These are phyloP conservation scores for Xanthostigma xanthostigma DNA, from an alignment of 2,888 invertebrate species.

Conservation along the genomic window DNA sequence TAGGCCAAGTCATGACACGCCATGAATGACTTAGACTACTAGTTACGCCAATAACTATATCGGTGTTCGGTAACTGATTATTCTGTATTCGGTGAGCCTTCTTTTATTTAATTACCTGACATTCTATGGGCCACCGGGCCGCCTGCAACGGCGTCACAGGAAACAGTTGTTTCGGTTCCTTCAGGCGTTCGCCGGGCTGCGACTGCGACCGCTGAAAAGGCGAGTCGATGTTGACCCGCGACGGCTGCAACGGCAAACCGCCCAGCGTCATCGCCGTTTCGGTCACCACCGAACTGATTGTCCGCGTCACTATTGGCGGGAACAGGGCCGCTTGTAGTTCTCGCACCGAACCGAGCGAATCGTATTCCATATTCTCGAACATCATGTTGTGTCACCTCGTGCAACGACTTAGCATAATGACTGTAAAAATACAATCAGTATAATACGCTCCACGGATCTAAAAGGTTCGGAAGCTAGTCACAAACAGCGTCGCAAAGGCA, in stretches of 20 bases:
- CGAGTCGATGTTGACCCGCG: slow-evolving; percentile 1
- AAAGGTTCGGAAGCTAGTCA: too few relatives aligned
- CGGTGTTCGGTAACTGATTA: background rate
- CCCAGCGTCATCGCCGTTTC: background rate
- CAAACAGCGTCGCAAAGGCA: too few relatives aligned
- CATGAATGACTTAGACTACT: too few relatives aligned
- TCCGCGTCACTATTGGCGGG: slow-evolving; percentile 28
- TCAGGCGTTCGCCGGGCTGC: slow-evolving; percentile 42
- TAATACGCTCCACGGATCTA: too few relatives aligned
- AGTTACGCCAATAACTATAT: too few relatives aligned
- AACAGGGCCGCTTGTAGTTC: slow-evolving; percentile 51
- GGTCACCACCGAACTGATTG: slow-evolving; percentile 6
- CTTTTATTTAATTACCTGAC: slow-evolving; percentile 43
- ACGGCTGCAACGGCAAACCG: slow-evolving; percentile 20
- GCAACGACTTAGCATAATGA: too few relatives aligned
- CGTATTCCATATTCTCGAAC: slow-evolving; percentile 6
- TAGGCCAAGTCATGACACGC: too few relatives aligned
- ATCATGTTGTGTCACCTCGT: too few relatives aligned
- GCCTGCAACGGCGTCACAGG: slow-evolving; percentile 47
- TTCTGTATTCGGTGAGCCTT: too few relatives aligned
- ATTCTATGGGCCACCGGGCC: slow-evolving; percentile 78
- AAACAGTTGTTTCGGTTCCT: slow-evolving; percentile 56
- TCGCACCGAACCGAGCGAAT: slow-evolving; percentile 37
- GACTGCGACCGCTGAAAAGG: background rate
- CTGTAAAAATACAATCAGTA: too few relatives aligned